These are phyloP conservation scores for Sparus aurata DNA, from an alignment of 2,797 vertebrate species.

Conservation along the genomic window DNA sequence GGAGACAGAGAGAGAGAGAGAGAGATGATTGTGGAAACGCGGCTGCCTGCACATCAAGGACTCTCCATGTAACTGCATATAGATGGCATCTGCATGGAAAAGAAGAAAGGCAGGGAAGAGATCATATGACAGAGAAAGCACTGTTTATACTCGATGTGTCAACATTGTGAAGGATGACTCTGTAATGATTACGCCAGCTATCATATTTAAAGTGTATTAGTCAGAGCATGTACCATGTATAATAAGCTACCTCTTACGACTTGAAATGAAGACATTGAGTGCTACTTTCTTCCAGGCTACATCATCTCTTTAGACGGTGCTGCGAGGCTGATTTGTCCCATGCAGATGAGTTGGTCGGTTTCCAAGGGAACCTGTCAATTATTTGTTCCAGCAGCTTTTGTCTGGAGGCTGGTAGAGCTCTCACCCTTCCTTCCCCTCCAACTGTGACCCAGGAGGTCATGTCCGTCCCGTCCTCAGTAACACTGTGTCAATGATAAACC, in stretches of 20 bases:
- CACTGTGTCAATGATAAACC: constrained; percentile 68
- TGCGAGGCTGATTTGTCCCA: constrained; percentile 33
- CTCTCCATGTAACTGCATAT: constrained; percentile 2
- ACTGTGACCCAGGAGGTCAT: constrained; percentile 46
- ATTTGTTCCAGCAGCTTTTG: constrained; percentile 60
- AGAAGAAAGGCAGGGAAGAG: constrained; percentile 13
- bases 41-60: constrained; percentile 5
- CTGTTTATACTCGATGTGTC: constrained; percentile 29
- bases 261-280: constrained; percentile 26
- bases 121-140: constrained; percentile 16
- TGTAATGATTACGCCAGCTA: constrained; percentile 27
- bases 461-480: constrained; percentile 46
- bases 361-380: constrained; percentile 66
- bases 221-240: background rate
- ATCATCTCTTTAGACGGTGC: constrained; percentile 18
- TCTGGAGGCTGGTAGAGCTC: constrained; percentile 28
- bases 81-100: constrained; percentile 8
- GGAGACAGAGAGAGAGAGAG: background rate
- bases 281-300: constrained; percentile 7
- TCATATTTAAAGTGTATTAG: constrained; percentile 26
- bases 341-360: constrained; percentile 57
- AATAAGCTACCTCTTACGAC: background rate
- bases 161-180: constrained; percentile 41
- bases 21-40: background rate
- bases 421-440: constrained; percentile 53